Conservation (phyloP, 2,113 vertebrate genomes). For the Sinocyclocheilus maitianheensis region DNA sequence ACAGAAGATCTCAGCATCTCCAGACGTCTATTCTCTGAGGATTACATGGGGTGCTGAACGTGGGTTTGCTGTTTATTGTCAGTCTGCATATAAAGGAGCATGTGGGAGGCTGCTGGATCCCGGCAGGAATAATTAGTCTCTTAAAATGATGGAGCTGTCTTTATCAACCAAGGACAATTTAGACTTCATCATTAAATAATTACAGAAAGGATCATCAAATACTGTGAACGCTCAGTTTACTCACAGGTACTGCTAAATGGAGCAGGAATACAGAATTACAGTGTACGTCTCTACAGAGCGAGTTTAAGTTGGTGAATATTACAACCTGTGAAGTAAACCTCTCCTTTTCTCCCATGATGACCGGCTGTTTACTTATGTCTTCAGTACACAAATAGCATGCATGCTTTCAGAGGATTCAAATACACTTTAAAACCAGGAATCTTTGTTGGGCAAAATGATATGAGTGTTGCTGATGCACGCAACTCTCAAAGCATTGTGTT, state of each 20-base stretch:
- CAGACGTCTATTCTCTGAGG: not conserved
- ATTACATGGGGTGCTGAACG: slow-evolving; percentile 7
- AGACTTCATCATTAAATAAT: slow-evolving; percentile 22
- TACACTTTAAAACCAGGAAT: not conserved
- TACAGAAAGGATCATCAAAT: slow-evolving; percentile 40
- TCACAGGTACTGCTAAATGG: slow-evolving; percentile 5
- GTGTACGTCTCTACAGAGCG: not conserved
- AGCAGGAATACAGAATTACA: not conserved
- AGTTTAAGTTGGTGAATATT: not conserved
- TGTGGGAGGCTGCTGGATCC: slow-evolving; percentile 37
- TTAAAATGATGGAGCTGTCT: slow-evolving; percentile 39
- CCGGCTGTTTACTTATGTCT: not conserved
- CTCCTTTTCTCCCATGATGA: not conserved
- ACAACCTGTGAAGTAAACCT: not conserved
- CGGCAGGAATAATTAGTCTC: slow-evolving; percentile 46
- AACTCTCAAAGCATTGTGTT: not conserved
- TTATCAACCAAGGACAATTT: slow-evolving; percentile 28
- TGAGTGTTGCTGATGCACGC: too few relatives aligned
- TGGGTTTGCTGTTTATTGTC: slow-evolving; percentile 42
- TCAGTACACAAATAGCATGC: not conserved
- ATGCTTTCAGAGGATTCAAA: not conserved
- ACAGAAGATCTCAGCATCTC: not conserved
- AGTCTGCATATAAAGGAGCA: slow-evolving; percentile 25
- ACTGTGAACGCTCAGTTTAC: not conserved
- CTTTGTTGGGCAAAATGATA: not conserved